Conservation (phyloP, 2,797 vertebrate genomes). For the Triplophysa yarkandensis region DNA sequence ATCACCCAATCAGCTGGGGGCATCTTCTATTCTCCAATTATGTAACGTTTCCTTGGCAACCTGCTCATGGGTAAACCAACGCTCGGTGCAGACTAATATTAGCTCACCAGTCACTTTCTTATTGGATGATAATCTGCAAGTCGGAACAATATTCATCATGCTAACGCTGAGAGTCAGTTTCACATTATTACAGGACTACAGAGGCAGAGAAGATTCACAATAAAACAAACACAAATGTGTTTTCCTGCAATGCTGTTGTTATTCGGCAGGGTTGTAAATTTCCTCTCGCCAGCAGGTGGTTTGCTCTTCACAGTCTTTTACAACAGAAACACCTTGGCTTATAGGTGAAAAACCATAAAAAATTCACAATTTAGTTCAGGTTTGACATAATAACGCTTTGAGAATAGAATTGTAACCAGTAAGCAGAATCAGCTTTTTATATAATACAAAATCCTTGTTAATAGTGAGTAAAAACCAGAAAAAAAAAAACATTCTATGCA, state of each 20-base stretch:
- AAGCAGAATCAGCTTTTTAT: no score
- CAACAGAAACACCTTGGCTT: slow-evolving; percentile 12
- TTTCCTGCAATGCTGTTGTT: neutral
- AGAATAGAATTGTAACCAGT: no score
- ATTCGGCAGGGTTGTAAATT: slow-evolving; percentile 32
- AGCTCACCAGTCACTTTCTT: slow-evolving; percentile 71
- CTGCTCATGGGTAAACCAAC: slow-evolving; percentile 79
- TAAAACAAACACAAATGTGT: slow-evolving; percentile 19
- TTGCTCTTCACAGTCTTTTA: slow-evolving; percentile 32
- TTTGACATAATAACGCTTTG: no score
- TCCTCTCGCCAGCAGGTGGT: slow-evolving; percentile 48
- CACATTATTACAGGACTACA: slow-evolving; percentile 58
- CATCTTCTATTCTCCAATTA: slow-evolving; percentile 75
- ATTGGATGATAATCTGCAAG: slow-evolving; percentile 73
- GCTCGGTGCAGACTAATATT: slow-evolving; percentile 77
- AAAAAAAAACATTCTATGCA: no score
- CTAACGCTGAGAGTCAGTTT: slow-evolving; percentile 65
- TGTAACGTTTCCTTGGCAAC: slow-evolving; percentile 83
- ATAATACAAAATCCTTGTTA: no score
- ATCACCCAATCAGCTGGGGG: slow-evolving; percentile 78
- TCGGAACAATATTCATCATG: slow-evolving; percentile 71
- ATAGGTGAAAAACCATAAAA: no score
- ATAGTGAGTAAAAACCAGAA: no score
- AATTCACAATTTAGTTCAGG: no score
- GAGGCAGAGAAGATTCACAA: slow-evolving; percentile 22